A percentile compares a stretch with the other conserved stretches of the same genome.
Evolutionary conservation across 2,888 invertebrate genomes (phyloP).

Genomic region (Notodonta dromedarius): DNA sequence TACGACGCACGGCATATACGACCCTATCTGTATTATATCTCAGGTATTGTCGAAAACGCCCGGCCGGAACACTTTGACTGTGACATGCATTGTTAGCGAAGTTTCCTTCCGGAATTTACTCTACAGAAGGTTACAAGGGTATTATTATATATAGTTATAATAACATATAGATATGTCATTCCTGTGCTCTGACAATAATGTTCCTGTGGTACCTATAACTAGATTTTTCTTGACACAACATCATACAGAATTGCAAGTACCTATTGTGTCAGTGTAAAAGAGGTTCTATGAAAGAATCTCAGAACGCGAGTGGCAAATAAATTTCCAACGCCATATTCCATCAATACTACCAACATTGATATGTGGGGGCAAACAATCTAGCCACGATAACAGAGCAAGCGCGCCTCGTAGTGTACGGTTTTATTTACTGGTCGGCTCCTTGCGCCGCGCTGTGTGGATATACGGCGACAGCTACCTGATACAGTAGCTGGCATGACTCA

Average conservation of each 20-base stretch:
- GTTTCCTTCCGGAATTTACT: conserved; percentile 34
- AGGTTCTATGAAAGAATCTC: not conserved
- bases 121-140: conserved; percentile 14
- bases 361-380: conserved; percentile 42
- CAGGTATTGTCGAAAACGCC: conserved; percentile 46
- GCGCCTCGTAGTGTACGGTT: conserved; percentile 15
- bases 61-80: conserved; percentile 63
- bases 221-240: no score
- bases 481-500: conserved; percentile 10
- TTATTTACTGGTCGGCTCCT: conserved; percentile 33
- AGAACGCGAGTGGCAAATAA: not conserved
- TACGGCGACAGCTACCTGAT: conserved; percentile 38
- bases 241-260: no score
- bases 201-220: no score
- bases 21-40: not conserved
- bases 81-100: conserved; percentile 66
- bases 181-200: no score
- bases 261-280: no score
- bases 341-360: conserved; percentile 28
- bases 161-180: no score
- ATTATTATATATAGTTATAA: not conserved
- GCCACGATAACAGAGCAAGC: conserved; percentile 37
- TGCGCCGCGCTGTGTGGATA: conserved; percentile 15
- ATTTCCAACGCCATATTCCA: conserved; percentile 7
- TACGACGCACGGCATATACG: conserved; percentile 11